Conservation (phyloP, 2,113 vertebrate genomes). For the Polyodon spathula region DNA sequence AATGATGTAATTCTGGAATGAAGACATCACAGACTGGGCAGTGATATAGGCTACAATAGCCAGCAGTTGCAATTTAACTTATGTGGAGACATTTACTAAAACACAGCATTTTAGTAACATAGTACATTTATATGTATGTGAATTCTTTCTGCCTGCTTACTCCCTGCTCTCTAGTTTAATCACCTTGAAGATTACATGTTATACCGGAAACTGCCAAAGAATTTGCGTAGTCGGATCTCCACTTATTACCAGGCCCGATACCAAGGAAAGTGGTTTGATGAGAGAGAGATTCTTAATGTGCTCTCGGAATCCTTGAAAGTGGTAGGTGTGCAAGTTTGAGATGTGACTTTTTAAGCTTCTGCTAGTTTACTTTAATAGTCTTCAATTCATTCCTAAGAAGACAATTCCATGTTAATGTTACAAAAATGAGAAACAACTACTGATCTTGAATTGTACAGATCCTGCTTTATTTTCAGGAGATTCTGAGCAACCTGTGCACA, state of each 20-base stretch:
- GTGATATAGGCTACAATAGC: no score
- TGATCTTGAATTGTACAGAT: no score
- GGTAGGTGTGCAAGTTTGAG: slow-evolving; percentile 16
- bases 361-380: background rate
- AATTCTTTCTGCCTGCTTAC: slow-evolving; percentile 4
- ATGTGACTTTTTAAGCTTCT: background rate
- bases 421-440: no score
- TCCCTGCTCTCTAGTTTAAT: slow-evolving; percentile 39
- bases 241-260: slow-evolving; percentile 56
- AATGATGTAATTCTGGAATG: no score
- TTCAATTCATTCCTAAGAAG: no score
- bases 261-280: slow-evolving; percentile 48
- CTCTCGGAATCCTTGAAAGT: slow-evolving; percentile 49
- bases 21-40: no score
- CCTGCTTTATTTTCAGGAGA: slow-evolving; percentile 40
- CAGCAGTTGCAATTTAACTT: no score
- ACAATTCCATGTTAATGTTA: no score
- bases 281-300: slow-evolving; percentile 50
- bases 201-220: slow-evolving; percentile 53
- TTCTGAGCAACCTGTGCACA: slow-evolving; percentile 34
- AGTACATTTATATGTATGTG: background rate
- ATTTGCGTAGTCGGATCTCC: slow-evolving; percentile 45
- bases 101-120: background rate
- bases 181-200: slow-evolving; percentile 49
- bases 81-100: no score